Base-by-base conservation (phyloP, 2,888 invertebrate genomes). In the Gymnosoma rotundatum region DNA sequence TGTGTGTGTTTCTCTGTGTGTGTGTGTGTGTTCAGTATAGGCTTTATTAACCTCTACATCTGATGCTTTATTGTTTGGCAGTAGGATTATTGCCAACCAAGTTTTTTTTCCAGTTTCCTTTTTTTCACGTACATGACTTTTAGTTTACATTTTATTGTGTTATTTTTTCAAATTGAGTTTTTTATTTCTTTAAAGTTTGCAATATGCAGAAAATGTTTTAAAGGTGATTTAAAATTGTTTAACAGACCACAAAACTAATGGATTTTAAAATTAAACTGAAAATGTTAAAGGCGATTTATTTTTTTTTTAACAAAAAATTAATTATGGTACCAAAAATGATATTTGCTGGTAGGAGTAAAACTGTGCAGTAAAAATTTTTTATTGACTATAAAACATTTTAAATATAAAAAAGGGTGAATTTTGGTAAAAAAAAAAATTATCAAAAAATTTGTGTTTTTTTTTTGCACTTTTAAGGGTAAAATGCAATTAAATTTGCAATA, bases 41-140 rank as follows among this genome's bases (percentile, higher is more conserved):
- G 74, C 74, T 69, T 61, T 75, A 75, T 69, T 75, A 75, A 69
- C 63, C 54, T 63, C 63, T 50, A 70, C 66, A 83, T 67, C 61
- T 73, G 78, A 61, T 78, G 83, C 32, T 78, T 72, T 78, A 78
- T 83, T 70, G n/a, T 61, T 78, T 78, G 66, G 21, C 52, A 67
- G 48, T 67, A 32, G 69, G 61, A 61, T 52, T 67, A 73, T 73
- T 64, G 56, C 42, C 52, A 42, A 56, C 38, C 52, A 42, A n/a
- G 32, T 63, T 63, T 73, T 74, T 75, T 20, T 48, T 16, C 7
- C 16, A 61, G 42, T 63, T 7, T 25, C 12, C 20, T 16, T 74
- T 42, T 48, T 38, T 58, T 56, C 14, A 45, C 42, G 38, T 4
- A 25, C 38, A 64, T 50, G 58, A 58, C 42, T 42, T 74, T 64